phyloP scores from a whole-genome alignment of 1,140 invertebrate species.

The Olivierus martensii region DNA sequence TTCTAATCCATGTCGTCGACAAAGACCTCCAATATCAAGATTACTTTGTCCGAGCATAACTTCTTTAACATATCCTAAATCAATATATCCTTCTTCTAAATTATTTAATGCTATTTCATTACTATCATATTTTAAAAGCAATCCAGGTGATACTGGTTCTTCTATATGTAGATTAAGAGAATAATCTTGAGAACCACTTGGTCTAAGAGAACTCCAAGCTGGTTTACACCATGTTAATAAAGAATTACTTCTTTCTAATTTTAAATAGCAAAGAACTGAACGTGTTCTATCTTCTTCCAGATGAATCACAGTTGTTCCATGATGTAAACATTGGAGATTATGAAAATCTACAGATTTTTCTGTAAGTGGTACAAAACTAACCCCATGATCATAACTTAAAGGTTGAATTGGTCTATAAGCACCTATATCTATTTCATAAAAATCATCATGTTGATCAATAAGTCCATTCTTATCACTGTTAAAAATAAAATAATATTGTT shows the following conservation, averaged over 20 bases:
- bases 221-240: slow-evolving; percentile 76
- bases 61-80: slow-evolving; percentile 58
- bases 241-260: slow-evolving; percentile 68
- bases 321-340: slow-evolving; percentile 53
- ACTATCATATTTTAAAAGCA: slow-evolving; percentile 37
- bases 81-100: slow-evolving; percentile 50
- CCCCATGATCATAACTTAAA: slow-evolving; percentile 55
- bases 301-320: slow-evolving; percentile 71
- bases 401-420: background rate
- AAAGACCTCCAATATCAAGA: slow-evolving; percentile 9
- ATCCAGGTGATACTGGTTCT: slow-evolving; percentile 38
- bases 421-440: background rate
- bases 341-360: slow-evolving; percentile 11
- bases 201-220: slow-evolving; percentile 54
- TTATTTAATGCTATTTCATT: slow-evolving; percentile 41
- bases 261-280: slow-evolving; percentile 55
- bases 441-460: background rate
- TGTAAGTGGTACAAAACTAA: slow-evolving; percentile 61
- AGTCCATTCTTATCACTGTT: too few relatives aligned
- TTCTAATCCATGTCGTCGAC: background rate
- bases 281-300: slow-evolving; percentile 59
- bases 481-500: too few relatives aligned
- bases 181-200: slow-evolving; percentile 37
- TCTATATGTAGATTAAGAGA: slow-evolving; percentile 46
- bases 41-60: slow-evolving; percentile 39